Evolutionary conservation across 2,113 vertebrate genomes (phyloP).

Genomic region (Astur gentilis): DNA sequence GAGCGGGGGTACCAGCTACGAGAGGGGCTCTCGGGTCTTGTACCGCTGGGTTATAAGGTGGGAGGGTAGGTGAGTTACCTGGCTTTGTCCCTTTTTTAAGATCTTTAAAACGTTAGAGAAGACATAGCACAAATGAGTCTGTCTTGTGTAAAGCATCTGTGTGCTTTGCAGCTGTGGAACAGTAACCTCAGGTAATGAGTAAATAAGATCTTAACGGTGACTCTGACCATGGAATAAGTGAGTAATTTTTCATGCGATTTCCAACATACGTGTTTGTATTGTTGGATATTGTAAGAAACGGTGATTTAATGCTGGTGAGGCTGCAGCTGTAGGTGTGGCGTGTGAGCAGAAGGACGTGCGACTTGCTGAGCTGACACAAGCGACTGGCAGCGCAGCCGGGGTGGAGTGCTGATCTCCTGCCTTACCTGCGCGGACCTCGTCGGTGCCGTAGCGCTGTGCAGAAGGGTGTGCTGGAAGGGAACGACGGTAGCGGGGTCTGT

Average conservation of each 20-base stretch:
- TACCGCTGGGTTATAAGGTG: rapidly evolving
- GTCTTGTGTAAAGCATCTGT: background rate
- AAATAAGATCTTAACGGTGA: background rate
- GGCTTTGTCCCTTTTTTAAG: background rate
- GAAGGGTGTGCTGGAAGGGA: background rate
- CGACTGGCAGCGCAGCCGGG: background rate
- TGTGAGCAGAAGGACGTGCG: background rate
- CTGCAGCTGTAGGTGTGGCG: background rate
- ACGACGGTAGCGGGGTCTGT: background rate
- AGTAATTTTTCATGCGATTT: background rate
- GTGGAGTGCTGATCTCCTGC: background rate
- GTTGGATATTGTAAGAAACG: background rate
- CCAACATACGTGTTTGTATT: background rate
- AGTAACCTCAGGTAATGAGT: background rate
- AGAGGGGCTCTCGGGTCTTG: background rate
- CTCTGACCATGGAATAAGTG: background rate
- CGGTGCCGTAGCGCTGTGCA: rapidly evolving
- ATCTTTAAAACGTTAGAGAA: background rate
- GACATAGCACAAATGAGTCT: no score
- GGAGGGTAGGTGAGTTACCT: background rate
- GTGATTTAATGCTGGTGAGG: background rate
- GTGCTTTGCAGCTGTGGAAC: background rate
- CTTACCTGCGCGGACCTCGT: background rate
- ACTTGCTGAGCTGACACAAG: background rate
- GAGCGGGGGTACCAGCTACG: rapidly evolving